Evolutionary conservation across 2,113 vertebrate species (phyloP), one percentile per base, ranked within the genome.

Genomic region (Coracopsis vasa): DNA sequence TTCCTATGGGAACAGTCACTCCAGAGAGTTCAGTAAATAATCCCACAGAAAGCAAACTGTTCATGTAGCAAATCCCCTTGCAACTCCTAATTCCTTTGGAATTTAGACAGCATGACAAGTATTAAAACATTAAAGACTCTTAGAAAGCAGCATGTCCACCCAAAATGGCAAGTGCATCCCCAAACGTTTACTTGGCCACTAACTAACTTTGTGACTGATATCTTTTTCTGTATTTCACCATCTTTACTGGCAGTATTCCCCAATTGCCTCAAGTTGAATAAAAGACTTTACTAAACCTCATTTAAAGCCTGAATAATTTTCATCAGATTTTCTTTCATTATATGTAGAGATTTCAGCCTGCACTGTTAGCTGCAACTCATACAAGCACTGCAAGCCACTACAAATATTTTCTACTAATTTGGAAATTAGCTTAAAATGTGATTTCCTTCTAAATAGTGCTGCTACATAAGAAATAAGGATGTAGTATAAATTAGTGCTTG

Each of bases 331-430:
- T 60, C 64, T 94, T 77, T 74, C 45, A 39, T 81, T 71, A 69
- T n/a, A 11, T 58, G 11, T 11, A 31, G 9, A 74, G 6, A 67
- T 75, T 93, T 91, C 56, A 81, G 61, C 29, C n/a, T 60, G 24
- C 14, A 7, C 39, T 80, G 31, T 70, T 81, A 80, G 64, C 53
- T 92, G 44, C 75, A 90, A 31, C 64, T 27, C 51, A 20, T 58
- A 35, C 44, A 71, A 71, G 47, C 21, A 33, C 75, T 90, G 28
- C 83, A 71, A 91, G 67, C 74, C 72, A 86, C 51, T 58, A 80
- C n/a, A 92, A 93, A 81, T 84, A 90, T 88, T 95, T 94, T 67
- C 71, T 44, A 23, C 67, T 78, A 35, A 78, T 86, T 88, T 84
- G 56, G 74, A 77, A 95, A 94, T 81, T 42, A 41, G 33, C 54